Conservation (phyloP, 2,888 invertebrate genomes). For the Endomychus coccineus region DNA sequence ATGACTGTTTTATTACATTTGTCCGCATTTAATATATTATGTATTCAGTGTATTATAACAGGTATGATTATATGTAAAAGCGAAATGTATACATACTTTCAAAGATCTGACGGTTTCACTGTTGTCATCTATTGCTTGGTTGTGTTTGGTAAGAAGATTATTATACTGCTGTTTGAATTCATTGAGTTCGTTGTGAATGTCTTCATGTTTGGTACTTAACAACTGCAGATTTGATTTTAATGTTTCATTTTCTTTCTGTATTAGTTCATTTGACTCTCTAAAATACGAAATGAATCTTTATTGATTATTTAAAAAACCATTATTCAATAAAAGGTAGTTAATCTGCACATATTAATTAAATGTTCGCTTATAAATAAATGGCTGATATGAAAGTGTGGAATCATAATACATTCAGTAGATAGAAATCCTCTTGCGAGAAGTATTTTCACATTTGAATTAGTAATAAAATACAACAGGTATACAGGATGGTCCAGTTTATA, state of each 20-base stretch:
- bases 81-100: constrained; percentile 32
- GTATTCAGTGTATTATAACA: neutral
- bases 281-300: constrained; percentile 1
- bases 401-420: too few species aligned
- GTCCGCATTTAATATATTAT: too few species aligned
- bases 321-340: too few species aligned
- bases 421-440: too few species aligned
- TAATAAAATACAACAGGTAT: too few species aligned
- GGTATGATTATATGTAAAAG: neutral
- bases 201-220: constrained; percentile 26
- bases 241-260: constrained; percentile 24
- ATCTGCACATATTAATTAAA: too few species aligned
- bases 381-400: too few species aligned
- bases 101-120: constrained; percentile 40
- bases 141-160: constrained; percentile 42
- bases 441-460: neutral
- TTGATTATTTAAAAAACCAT: too few species aligned
- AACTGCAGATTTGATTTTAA: constrained; percentile 25
- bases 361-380: too few species aligned
- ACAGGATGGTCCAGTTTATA: too few species aligned
- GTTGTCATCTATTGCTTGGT: constrained; percentile 38
- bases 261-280: constrained; percentile 2
- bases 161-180: constrained; percentile 43
- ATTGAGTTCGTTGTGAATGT: constrained; percentile 36
- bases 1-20: too few species aligned